Conservation (phyloP, 2,797 vertebrate genomes). For the Antennarius maculatus region DNA sequence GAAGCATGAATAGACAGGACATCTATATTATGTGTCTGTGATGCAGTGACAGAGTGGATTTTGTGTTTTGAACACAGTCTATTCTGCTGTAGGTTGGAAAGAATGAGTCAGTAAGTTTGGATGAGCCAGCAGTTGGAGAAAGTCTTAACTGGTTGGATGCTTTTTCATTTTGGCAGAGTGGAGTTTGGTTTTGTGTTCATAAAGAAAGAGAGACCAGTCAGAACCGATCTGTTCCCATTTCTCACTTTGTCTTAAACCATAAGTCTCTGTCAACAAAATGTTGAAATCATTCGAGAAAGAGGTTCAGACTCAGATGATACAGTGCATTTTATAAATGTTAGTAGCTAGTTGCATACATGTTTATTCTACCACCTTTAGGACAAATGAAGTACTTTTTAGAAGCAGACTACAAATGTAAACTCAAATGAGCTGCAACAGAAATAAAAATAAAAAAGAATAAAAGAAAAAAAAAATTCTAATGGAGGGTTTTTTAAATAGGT, state of each 20-base stretch:
- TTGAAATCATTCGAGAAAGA: background rate
- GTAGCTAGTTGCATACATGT: background rate
- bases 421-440: background rate
- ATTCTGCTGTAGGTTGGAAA: slow-evolving; percentile 22
- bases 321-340: too few relatives aligned
- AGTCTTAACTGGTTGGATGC: slow-evolving; percentile 10
- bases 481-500: too few relatives aligned
- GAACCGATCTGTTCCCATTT: background rate
- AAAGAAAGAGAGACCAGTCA: slow-evolving; percentile 13
- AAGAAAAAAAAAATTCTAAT: too few relatives aligned
- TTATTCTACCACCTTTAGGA: background rate
- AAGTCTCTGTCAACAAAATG: background rate
- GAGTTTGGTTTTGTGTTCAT: slow-evolving; percentile 20
- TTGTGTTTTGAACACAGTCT: background rate
- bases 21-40: background rate
- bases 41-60: slow-evolving; percentile 4
- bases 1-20: background rate
- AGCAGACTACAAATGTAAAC: background rate
- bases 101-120: slow-evolving; percentile 53
- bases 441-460: too few relatives aligned
- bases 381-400: background rate
- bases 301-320: background rate
- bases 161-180: slow-evolving; percentile 29
- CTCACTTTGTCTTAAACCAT: background rate
- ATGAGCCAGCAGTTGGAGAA: slow-evolving; percentile 2